Evolutionary conservation across 1,140 invertebrate genomes (phyloP).

Genomic region (Drosophila rhopaloa): DNA sequence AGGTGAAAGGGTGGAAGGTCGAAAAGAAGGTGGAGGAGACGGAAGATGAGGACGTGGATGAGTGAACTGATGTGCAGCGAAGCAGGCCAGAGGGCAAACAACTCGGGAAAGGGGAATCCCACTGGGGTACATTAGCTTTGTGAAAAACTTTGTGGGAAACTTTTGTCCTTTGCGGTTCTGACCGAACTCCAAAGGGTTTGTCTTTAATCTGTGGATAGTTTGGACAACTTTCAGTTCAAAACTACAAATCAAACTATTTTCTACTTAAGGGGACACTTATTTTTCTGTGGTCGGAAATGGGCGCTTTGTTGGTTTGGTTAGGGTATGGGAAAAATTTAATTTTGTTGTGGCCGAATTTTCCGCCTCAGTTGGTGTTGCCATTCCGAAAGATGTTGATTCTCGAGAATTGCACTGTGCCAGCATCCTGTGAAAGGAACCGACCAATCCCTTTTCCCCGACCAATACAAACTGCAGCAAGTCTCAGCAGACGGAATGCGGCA

Average conservation of each 20-base stretch:
- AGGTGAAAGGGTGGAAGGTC: not conserved
- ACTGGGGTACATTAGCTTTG: conserved; percentile 51
- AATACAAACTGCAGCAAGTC: conserved; percentile 49
- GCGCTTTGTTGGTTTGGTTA: conserved; percentile 2
- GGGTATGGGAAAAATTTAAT: conserved; percentile 22
- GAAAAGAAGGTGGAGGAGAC: not conserved
- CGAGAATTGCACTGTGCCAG: conserved; percentile 47
- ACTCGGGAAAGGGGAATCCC: conserved; percentile 19
- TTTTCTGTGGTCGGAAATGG: not conserved
- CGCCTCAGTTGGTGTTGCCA: conserved; percentile 20
- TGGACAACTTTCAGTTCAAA: not conserved
- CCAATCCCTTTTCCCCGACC: conserved; percentile 22
- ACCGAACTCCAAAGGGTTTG: conserved; percentile 15
- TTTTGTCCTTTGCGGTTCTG: conserved; percentile 35
- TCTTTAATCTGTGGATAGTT: conserved; percentile 47
- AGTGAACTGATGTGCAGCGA: conserved; percentile 39
- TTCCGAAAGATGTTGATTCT: conserved; percentile 40
- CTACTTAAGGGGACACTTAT: conserved; percentile 1
- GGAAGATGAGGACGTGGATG: conserved; percentile 13
- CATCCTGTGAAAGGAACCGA: not conserved
- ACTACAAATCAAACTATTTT: conserved; percentile 41
- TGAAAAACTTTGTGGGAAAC: conserved; percentile 33
- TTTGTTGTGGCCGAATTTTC: conserved; percentile 35
- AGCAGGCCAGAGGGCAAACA: conserved; percentile 24
- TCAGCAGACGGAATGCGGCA: conserved; percentile 50